These are phyloP conservation scores for Grammomys surdaster DNA, from an alignment of 2,113 vertebrate genomes.

Conservation along the genomic window DNA sequence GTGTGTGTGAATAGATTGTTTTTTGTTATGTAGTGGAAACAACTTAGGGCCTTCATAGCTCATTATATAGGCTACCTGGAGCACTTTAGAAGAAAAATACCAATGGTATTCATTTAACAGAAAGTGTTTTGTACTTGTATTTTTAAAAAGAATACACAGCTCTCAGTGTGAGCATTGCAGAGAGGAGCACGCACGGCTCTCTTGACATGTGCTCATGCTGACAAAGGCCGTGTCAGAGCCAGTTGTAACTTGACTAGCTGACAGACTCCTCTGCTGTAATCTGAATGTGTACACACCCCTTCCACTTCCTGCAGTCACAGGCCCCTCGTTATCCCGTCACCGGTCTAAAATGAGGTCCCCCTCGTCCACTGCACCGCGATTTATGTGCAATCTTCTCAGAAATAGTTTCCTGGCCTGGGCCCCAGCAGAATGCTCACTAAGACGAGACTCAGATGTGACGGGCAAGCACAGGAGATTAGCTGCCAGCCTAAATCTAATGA, in stretches of 20 bases:
- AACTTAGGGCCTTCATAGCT: background rate
- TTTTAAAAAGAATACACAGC: background rate
- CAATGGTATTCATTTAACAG: constrained; percentile 31
- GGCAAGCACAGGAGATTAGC: constrained; percentile 42
- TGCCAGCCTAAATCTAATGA: constrained; percentile 46
- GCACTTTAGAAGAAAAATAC: constrained; percentile 59
- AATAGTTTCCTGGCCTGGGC: background rate
- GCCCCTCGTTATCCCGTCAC: constrained; percentile 29
- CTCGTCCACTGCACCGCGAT: background rate
- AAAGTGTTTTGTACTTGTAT: background rate
- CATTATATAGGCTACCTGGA: constrained; percentile 25
- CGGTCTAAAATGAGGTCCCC: background rate
- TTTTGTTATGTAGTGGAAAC: background rate
- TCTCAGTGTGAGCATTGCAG: constrained; percentile 52
- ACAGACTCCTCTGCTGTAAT: constrained; percentile 53
- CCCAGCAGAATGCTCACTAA: background rate
- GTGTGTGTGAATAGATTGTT: background rate
- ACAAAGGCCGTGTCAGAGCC: constrained; percentile 56
- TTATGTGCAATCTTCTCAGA: background rate
- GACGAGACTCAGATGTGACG: constrained; percentile 26
- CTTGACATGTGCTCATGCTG: constrained; percentile 40
- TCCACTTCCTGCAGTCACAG: background rate
- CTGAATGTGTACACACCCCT: constrained; percentile 23
- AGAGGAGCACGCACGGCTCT: background rate
- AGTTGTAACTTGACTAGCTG: constrained; percentile 70